Base-by-base conservation (phyloP, 2,888 invertebrate genomes). In the Drosophila paranaensis region DNA sequence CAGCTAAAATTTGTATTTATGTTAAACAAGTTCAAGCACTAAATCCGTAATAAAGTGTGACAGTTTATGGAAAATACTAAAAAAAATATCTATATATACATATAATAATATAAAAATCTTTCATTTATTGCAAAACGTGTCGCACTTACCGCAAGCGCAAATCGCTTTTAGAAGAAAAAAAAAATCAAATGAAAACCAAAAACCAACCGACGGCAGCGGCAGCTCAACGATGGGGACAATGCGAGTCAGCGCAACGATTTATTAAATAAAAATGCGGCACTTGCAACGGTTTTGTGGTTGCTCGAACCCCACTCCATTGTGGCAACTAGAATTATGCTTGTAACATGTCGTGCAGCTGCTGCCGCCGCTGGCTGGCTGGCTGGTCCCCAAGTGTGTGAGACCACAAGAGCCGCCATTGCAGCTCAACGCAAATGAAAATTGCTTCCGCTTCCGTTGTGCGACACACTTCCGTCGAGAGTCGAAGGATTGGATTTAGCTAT, bases 381-480 rank as follows among this genome's bases (percentile, higher is more conserved):
- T 16, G 51, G 30, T 40, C 42, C 56, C 46, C 35, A 42, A 50
- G 66, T 67, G 55, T 63, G 72, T 63, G 72, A 60, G 74, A 76
- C 83, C 82, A 75, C 82, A 75, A 66, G 65, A 69, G 81, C 78
- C 74, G 69, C 77, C 78, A 80, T 82, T 82, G 72, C 69, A 85
- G 77, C 77, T 86, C 74, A 75, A 79, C 87, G 79, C 82, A 89
- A 80, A 89, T 83, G 90, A 86, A 89, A 89, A 89, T 89, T 89
- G 82, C 84, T 90, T 90, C 89, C 89, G 89, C 64, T 89, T 90
- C 82, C 82, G 84, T 71, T 79, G 73, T 77, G 76, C 63, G 68
- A 55, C 71, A 74, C 66, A 72, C 74, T 82, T 83, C 88, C 88
- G 86, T 75, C 72, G 71, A 54, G 48, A 63, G 63, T 60, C 70